Base-by-base conservation (phyloP, 2,113 vertebrate genomes). In the Etheostoma cragini region DNA sequence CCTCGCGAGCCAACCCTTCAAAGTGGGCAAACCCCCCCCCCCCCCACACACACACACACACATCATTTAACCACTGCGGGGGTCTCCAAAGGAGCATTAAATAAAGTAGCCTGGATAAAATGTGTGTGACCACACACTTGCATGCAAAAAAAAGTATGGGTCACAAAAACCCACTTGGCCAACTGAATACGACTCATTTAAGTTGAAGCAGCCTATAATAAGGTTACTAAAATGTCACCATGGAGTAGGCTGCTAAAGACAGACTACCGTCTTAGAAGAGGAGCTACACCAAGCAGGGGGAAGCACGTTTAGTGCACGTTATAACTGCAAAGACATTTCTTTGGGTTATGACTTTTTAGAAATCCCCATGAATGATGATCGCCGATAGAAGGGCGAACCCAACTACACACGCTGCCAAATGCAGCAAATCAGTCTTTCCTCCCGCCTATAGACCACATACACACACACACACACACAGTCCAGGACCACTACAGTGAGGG, bases 401-500 rank as follows among this genome's bases (percentile, higher is more conserved):
- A 53, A 46, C 47, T 57, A n/a, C 79, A 54, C 52, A 61, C 33
- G 35, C 73, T 38, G 76, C 78, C 81, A 74, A 84, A 87, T 89
- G 90, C 91, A 87, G 82, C 87, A 86, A 87, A 85, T 30, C 72
- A 46, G 57, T 57, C 81, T 24, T 30, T 74, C 66, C 83, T 87
- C 84, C 87, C 80, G 86, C 83, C 84, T 73, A 67, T n/a, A n/a
- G n/a, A n/a, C n/a, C 58, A 45, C 69, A 65, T 61, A 80, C 80
- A 61, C 72, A 69, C 71, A 62, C 49, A 12, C 76, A 61, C 61
- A 58, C 64, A 58, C 38, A 50, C 49, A 66, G 19, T 42, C 68
- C 54, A 67, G 33, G 33, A 80, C 76, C 75, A 84, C 64, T 69
- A 65, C 74, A 75, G 60, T 56, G 63, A 56, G 62, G 74, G 74